phyloP scores from a whole-genome alignment of 2,113 vertebrate genomes.

The Casuarius casuarius region DNA sequence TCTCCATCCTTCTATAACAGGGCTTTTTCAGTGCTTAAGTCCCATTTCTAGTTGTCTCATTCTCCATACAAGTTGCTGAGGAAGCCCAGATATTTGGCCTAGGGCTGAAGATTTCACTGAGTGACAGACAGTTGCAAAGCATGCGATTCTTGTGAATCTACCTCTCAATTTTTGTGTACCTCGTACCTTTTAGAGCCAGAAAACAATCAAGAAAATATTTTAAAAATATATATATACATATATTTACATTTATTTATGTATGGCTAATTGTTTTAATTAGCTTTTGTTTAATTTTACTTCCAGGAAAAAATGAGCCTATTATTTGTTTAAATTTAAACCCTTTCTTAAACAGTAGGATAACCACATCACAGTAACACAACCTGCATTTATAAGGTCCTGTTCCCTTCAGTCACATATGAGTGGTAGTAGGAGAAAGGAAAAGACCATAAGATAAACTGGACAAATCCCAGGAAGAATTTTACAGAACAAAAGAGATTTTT shows the following conservation, averaged over 20 bases:
- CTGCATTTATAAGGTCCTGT: neutral
- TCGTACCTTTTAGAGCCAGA: neutral
- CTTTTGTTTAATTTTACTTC: neutral
- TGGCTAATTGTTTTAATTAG: neutral
- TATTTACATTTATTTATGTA: neutral
- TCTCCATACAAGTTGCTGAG: neutral
- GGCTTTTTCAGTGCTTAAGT: neutral
- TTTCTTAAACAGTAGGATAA: neutral
- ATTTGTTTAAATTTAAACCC: neutral
- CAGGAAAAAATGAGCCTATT: neutral
- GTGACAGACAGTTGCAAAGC: neutral
- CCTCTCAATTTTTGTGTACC: neutral
- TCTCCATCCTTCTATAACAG: neutral
- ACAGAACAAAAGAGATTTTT: neutral
- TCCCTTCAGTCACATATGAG: neutral
- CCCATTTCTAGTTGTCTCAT: neutral
- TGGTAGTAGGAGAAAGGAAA: neutral
- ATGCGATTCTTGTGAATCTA: neutral
- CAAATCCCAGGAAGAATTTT: neutral
- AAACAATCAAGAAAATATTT: neutral
- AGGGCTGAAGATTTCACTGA: neutral
- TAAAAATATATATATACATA: too few species aligned
- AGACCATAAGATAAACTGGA: neutral
- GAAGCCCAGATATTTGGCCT: neutral
- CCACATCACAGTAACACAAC: neutral